A percentile compares a stretch with the other conserved stretches of the same genome.
Evolutionary conservation across 2,797 vertebrate species (phyloP).

Genomic region (Protosalanx chinensis): DNA sequence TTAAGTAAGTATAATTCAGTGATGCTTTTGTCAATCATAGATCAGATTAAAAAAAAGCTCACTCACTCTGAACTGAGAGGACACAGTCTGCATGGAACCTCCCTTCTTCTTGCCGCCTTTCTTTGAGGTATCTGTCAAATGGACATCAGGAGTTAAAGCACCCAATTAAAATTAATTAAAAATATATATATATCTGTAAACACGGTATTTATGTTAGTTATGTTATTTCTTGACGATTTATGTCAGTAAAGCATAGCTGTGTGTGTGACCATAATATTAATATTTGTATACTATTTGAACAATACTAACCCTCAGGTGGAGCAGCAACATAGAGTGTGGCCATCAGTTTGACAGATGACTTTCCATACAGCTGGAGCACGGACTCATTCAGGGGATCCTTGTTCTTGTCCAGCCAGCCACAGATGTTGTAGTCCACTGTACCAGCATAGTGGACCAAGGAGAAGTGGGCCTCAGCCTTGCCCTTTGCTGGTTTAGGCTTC

Average conservation of each 20-base stretch:
- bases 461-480: conserved; percentile 86
- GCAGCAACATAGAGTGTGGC: conserved; percentile 65
- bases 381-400: too few relatives aligned
- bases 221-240: too few relatives aligned
- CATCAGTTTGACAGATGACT: conserved; percentile 73
- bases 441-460: conserved; percentile 84
- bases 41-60: not conserved
- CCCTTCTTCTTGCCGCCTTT: conserved; percentile 87
- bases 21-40: too few relatives aligned
- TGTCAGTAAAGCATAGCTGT: too few relatives aligned
- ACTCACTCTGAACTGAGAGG: conserved; percentile 83
- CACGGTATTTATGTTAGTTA: too few relatives aligned
- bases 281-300: too few relatives aligned
- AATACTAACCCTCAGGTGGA: not conserved
- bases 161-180: too few relatives aligned
- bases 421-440: conserved; percentile 86
- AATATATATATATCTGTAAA: too few relatives aligned
- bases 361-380: conserved; percentile 48
- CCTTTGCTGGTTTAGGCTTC: conserved; percentile 83
- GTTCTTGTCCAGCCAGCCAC: conserved; percentile 84
- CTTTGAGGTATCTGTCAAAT: conserved; percentile 49
- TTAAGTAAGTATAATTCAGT: too few relatives aligned
- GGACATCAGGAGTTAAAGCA: too few relatives aligned
- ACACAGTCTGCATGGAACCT: conserved; percentile 89
- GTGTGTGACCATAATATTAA: not conserved